phyloP scores from a whole-genome alignment of 2,888 invertebrate genomes.

The Parnassius mnemosyne region DNA sequence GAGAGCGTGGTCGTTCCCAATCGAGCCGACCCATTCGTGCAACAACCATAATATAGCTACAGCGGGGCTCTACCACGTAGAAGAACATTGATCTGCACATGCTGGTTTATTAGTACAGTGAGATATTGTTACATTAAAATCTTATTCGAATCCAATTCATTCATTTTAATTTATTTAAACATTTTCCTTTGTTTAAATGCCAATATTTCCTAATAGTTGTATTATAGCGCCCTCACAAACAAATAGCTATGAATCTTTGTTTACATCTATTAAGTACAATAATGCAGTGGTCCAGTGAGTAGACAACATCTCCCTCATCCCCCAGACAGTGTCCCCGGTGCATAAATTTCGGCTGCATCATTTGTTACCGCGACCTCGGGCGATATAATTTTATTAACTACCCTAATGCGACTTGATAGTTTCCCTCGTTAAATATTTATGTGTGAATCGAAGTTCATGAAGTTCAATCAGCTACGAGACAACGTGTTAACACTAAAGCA shows the following conservation, averaged over 20 bases:
- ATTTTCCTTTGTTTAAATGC: too few relatives aligned
- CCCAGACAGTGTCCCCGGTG: not conserved
- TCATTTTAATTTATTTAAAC: too few relatives aligned
- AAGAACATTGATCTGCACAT: too few relatives aligned
- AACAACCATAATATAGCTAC: too few relatives aligned
- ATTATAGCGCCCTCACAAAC: not conserved
- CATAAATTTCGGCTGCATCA: slow-evolving; percentile 19
- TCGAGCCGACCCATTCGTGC: too few relatives aligned
- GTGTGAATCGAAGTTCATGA: slow-evolving; percentile 27
- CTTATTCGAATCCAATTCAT: too few relatives aligned
- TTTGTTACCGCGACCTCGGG: slow-evolving; percentile 12
- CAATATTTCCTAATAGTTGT: not conserved
- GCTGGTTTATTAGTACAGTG: too few relatives aligned
- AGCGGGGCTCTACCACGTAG: too few relatives aligned
- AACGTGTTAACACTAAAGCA: too few relatives aligned
- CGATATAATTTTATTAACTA: slow-evolving; percentile 21
- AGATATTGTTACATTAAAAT: too few relatives aligned
- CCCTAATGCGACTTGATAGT: slow-evolving; percentile 19
- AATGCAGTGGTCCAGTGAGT: not conserved
- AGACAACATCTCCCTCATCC: not conserved
- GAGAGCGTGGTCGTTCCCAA: too few relatives aligned
- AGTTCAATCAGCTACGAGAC: too few relatives aligned
- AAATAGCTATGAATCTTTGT: slow-evolving; percentile 8
- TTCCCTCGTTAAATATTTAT: slow-evolving; percentile 33
- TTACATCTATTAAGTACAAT: slow-evolving; percentile 16